Percentiles rank a stretch among this genome's conserved stretches.
Conservation (phyloP, 1,140 invertebrate genomes). For the Heliconius himera region DNA sequence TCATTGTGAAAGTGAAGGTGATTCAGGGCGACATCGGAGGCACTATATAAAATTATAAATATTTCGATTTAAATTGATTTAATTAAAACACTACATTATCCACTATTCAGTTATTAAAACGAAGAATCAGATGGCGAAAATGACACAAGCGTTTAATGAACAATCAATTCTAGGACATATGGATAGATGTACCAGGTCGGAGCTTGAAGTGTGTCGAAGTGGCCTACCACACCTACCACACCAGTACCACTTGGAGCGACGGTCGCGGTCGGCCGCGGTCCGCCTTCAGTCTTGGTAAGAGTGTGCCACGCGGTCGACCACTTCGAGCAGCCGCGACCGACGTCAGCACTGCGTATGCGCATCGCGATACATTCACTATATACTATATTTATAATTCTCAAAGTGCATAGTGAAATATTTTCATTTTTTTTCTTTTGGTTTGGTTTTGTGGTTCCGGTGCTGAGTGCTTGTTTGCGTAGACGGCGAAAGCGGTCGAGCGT, state of each 20-base stretch:
- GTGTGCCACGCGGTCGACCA: conserved; percentile 50
- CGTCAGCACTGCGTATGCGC: conserved; percentile 25
- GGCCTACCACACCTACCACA: conserved; percentile 48
- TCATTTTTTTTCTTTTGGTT: conserved; percentile 1
- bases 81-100: neutral
- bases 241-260: conserved; percentile 29
- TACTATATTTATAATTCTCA: conserved; percentile 14
- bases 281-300: conserved; percentile 42
- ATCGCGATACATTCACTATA: conserved; percentile 15
- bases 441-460: conserved; percentile 30
- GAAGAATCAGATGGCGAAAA: conserved; percentile 58
- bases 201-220: conserved; percentile 31
- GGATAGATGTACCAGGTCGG: conserved; percentile 38
- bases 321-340: conserved; percentile 3
- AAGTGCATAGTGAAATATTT: conserved; percentile 23
- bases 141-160: conserved; percentile 51
- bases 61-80: neutral
- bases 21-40: neutral
- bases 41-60: neutral
- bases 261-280: conserved; percentile 42
- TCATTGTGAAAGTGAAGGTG: neutral
- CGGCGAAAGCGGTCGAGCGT: conserved; percentile 72
- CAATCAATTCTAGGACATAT: conserved; percentile 63
- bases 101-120: conserved; percentile 36
- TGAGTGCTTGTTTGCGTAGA: conserved; percentile 58